Evolutionary conservation across 2,888 invertebrate species (phyloP), one percentile per base, ranked within the genome.

Genomic region (Monochamus alternatus): DNA sequence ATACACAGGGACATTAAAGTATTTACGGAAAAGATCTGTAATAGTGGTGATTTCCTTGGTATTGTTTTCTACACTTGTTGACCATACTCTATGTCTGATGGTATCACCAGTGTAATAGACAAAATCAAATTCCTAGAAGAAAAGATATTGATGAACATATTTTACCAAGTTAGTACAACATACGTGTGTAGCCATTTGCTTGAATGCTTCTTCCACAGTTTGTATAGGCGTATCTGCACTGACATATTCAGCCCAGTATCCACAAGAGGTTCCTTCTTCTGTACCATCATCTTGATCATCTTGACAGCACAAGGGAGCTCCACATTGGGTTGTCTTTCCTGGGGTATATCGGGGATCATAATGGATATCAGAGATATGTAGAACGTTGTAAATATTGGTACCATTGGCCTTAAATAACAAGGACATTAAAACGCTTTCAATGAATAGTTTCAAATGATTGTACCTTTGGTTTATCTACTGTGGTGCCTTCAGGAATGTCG

Each of bases 31-130:
- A 75, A 59, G 77, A 67, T 73, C 84, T 59, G 92, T 90, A 7
- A 92, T 88, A 78, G 91, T 90, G 5, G 85, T 85, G 67, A 95
- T 91, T 78, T 91, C 91, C 0, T 91, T 87, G 0, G 90, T 88
- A 83, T 96, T 96, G 78, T 91, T 89, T 64, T 91, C 90, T 47
- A 90, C 89, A 0, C 93, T 92, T 3, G 97, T 97, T 81, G 93
- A 93, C 97, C 98, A 98, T n/a, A 96, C 92, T 79, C 94, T 93
- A 85, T 97, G 97, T 82, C 96, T 94, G 62, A 97, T 92, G 5
- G 96, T 91, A 85, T 98, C 98, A 2, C 98, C 98, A 22, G 97
- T 95, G 87, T 95, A 95, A 84, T 96, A 94, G 5, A 97, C 90
- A 38, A 91, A 91, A 80, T 93, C 93, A 31, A 93, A 89, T 59